Conservation (phyloP, 1,140 invertebrate species). For the Drosophila subpulchrella region DNA sequence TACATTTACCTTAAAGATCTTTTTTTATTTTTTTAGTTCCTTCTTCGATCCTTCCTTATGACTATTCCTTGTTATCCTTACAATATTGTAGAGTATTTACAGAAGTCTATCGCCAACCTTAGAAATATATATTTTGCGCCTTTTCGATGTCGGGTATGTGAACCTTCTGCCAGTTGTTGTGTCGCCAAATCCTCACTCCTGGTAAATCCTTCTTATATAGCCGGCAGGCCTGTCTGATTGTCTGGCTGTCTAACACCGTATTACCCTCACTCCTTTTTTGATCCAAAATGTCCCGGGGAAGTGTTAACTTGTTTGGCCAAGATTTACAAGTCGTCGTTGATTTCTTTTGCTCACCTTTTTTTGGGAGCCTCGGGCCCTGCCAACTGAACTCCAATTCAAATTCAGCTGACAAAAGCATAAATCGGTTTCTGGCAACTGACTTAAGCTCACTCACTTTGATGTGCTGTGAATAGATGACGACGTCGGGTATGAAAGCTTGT, state of each 20-base stretch:
- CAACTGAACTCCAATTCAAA: conserved; percentile 22
- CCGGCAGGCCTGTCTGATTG: conserved; percentile 62
- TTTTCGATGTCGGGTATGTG: conserved; percentile 34
- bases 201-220: conserved; percentile 25
- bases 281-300: conserved; percentile 25
- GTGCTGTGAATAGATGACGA: conserved; percentile 19
- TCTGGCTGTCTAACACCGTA: conserved; percentile 43
- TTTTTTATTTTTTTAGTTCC: neutral
- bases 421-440: conserved; percentile 70
- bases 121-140: conserved; percentile 30
- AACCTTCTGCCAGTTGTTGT: conserved; percentile 30
- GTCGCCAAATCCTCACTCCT: conserved; percentile 24
- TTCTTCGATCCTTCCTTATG: neutral
- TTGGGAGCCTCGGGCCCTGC: conserved; percentile 10
- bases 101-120: neutral
- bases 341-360: conserved; percentile 41
- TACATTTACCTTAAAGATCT: neutral
- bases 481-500: conserved; percentile 36
- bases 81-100: conserved; percentile 10
- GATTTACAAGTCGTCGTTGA: conserved; percentile 63
- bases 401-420: conserved; percentile 73
- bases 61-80: neutral
- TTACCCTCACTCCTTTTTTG: neutral
- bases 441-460: conserved; percentile 65
- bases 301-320: conserved; percentile 75